Percentiles rank a stretch among this genome's conserved stretches.
Conservation (phyloP, 2,888 invertebrate genomes). For the Idaea aversata region DNA sequence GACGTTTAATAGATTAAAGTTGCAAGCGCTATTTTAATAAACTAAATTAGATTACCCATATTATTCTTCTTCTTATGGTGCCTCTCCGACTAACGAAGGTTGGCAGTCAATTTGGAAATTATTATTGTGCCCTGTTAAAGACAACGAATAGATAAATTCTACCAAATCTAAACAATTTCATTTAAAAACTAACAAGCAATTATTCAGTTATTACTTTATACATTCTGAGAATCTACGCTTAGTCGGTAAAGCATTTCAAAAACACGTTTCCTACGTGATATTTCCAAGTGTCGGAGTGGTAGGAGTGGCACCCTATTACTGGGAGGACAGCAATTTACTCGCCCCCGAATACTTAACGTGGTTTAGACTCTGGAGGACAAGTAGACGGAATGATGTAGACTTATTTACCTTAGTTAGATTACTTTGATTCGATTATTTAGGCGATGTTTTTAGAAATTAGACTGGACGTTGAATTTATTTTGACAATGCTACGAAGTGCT, state of each 20-base stretch:
- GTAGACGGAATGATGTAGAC: not conserved
- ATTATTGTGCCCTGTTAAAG: not conserved
- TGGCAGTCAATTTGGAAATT: no score
- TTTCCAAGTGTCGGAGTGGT: constrained; percentile 1
- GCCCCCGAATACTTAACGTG: not conserved
- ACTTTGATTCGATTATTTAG: not conserved
- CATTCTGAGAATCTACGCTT: not conserved
- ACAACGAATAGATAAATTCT: no score
- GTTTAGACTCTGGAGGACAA: not conserved
- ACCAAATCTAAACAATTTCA: not conserved
- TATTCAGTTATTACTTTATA: not conserved
- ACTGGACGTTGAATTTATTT: no score
- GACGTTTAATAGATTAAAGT: no score
- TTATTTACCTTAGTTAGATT: not conserved
- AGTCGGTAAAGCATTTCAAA: not conserved
- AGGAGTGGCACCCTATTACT: constrained; percentile 1
- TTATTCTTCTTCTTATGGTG: no score
- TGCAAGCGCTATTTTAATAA: no score
- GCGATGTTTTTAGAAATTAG: not conserved
- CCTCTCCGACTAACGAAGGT: no score
- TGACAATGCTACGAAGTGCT: no score
- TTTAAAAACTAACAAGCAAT: not conserved
- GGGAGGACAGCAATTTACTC: not conserved
- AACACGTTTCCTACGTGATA: not conserved
- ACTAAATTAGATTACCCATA: no score